These are phyloP conservation scores for Taenioides sp. DNA, from an alignment of 2,797 vertebrate species.

Conservation along the genomic window DNA sequence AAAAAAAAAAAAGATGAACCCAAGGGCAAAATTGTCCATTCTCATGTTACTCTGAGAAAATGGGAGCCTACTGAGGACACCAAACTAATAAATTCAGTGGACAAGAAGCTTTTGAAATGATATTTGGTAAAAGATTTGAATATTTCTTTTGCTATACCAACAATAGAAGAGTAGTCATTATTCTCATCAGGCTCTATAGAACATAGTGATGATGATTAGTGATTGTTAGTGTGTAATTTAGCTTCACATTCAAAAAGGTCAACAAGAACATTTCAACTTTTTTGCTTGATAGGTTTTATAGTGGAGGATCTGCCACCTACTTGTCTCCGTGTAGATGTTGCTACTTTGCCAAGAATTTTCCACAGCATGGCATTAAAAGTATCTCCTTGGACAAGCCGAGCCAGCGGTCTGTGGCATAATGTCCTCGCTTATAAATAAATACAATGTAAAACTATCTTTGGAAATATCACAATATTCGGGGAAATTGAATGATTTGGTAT, in stretches of 20 bases:
- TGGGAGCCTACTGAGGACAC: background rate
- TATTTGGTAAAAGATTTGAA: background rate
- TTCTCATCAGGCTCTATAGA: background rate
- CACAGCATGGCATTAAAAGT: no score
- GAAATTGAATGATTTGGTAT: no score
- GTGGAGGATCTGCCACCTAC: no score
- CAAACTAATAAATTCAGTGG: background rate
- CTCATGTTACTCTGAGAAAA: background rate
- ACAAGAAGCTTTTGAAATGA: background rate
- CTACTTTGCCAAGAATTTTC: no score
- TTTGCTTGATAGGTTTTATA: background rate
- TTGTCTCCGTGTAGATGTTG: no score
- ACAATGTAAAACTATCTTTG: no score
- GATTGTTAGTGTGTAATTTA: background rate
- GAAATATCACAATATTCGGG: no score
- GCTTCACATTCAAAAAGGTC: background rate
- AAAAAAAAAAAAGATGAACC: background rate
- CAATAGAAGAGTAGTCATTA: background rate
- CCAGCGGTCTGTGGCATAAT: no score
- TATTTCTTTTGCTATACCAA: background rate
- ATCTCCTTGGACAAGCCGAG: no score
- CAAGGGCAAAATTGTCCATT: constrained; percentile 1
- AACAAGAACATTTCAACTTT: background rate
- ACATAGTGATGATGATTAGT: background rate
- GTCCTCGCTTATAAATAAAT: no score